These are phyloP conservation scores for Agrochola lychnidis DNA, from an alignment of 2,888 invertebrate species.

Conservation along the genomic window DNA sequence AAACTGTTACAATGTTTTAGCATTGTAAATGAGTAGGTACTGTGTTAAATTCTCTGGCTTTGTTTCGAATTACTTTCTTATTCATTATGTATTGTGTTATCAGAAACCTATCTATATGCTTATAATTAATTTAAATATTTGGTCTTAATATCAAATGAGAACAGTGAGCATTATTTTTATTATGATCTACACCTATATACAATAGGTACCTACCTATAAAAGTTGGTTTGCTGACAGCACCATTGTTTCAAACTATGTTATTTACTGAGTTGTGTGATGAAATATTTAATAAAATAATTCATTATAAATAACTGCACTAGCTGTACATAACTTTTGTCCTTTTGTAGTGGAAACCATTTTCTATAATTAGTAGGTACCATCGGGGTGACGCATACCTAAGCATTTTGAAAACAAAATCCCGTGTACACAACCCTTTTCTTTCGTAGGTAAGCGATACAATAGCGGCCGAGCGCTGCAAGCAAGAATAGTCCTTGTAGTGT, in stretches of 20 bases:
- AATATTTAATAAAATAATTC: neutral
- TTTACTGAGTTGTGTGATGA: conserved; percentile 13
- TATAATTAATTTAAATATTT: neutral
- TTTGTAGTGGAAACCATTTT: no score
- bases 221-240: neutral
- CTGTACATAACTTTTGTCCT: no score
- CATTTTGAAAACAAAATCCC: no score
- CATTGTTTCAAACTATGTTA: neutral
- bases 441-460: no score
- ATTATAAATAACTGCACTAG: no score
- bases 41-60: neutral
- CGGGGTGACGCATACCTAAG: no score
- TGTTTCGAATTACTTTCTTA: neutral
- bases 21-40: neutral
- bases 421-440: no score
- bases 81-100: neutral
- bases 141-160: neutral
- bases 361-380: no score
- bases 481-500: no score
- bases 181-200: no score
- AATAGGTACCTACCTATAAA: neutral
- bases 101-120: no score
- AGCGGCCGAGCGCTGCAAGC: no score
- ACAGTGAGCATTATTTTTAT: neutral
- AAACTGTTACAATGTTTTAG: conserved; percentile 1